phyloP scores from a whole-genome alignment of 2,113 vertebrate genomes.

The Neofelis nebulosa region DNA sequence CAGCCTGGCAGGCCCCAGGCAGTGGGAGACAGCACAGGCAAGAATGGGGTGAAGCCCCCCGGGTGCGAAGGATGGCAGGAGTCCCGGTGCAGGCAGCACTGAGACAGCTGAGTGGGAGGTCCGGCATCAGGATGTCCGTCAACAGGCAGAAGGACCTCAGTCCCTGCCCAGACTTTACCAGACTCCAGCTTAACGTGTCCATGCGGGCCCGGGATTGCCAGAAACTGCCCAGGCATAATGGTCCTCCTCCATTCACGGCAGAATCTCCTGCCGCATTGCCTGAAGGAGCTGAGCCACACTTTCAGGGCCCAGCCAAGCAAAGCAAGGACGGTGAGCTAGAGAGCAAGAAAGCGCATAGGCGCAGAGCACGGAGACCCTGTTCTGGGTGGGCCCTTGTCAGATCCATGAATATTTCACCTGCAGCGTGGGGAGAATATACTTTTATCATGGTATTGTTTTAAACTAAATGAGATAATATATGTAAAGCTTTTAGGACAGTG shows the following conservation, averaged over 20 bases:
- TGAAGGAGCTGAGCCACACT: not conserved
- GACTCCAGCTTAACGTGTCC: too few relatives aligned
- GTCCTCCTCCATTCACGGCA: not conserved
- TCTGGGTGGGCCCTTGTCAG: not conserved
- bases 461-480: not conserved
- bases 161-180: not conserved
- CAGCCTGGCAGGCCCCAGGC: not conserved
- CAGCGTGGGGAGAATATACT: not conserved
- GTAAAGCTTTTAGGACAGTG: not conserved
- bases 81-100: fast-evolving
- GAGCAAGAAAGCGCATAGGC: not conserved
- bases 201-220: not conserved
- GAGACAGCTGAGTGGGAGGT: not conserved
- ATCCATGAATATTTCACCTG: not conserved
- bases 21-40: not conserved
- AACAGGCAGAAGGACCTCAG: not conserved
- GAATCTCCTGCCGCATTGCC: not conserved
- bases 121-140: not conserved
- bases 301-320: not conserved
- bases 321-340: not conserved
- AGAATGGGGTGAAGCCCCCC: not conserved
- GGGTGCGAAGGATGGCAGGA: not conserved
- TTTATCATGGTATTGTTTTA: not conserved
- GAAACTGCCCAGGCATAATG: not conserved
- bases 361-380: not conserved